A percentile compares a stretch with the other conserved stretches of the same genome.
These are phyloP conservation scores for Callipepla californica DNA, from an alignment of 2,113 vertebrate genomes.

Conservation along the genomic window DNA sequence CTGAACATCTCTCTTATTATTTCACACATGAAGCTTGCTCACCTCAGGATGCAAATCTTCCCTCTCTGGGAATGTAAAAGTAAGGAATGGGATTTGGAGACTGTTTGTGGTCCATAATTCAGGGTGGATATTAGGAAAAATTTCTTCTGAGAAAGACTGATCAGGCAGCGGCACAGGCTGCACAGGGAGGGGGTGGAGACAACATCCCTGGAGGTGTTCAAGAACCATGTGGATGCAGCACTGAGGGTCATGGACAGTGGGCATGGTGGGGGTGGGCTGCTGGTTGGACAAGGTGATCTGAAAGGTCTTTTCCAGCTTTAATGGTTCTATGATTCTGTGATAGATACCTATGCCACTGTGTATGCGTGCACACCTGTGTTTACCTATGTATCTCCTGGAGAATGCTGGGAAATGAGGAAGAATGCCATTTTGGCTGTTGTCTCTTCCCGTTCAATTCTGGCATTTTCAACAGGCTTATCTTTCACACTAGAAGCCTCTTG, in stretches of 20 bases:
- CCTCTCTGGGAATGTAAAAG: not conserved
- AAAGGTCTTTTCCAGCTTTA: no score
- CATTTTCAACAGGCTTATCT: slow-evolving; percentile 55
- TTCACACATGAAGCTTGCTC: not conserved
- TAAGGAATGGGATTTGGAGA: not conserved
- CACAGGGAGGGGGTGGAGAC: no score
- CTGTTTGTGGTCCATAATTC: not conserved
- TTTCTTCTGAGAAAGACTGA: no score
- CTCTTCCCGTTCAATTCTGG: not conserved
- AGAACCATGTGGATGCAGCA: no score
- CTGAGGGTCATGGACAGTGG: no score
- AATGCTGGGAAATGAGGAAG: slow-evolving; percentile 8
- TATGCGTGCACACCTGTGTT: accelerated
- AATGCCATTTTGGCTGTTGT: slow-evolving; percentile 4
- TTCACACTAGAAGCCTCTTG: slow-evolving; percentile 41
- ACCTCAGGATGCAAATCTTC: not conserved
- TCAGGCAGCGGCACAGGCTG: no score
- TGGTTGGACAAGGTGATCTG: no score
- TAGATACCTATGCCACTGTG: not conserved
- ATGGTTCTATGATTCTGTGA: no score
- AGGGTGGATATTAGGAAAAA: no score
- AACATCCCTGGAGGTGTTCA: no score
- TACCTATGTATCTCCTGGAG: not conserved
- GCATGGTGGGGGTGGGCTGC: no score
- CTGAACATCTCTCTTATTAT: not conserved